Conservation (phyloP, 2,888 invertebrate species). For the Erebia aethiops region DNA sequence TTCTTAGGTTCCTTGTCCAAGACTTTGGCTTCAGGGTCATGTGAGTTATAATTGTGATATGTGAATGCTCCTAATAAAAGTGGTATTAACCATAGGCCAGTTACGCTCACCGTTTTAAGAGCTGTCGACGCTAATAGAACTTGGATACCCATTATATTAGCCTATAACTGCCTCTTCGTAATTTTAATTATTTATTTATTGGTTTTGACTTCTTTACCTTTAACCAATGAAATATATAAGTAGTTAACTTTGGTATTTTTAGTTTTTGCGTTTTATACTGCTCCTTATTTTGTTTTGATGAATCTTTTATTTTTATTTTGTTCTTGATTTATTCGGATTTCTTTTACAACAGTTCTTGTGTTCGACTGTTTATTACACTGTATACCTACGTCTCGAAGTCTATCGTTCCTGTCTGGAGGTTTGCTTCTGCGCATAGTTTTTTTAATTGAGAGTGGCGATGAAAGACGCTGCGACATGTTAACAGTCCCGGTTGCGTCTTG, state of each 20-base stretch:
- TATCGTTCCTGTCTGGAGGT: constrained; percentile 68
- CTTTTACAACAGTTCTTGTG: constrained; percentile 47
- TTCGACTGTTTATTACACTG: constrained; percentile 19
- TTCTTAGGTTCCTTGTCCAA: constrained; percentile 86
- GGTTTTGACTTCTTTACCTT: background rate
- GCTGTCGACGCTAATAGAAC: constrained; percentile 90
- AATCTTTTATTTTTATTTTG: background rate
- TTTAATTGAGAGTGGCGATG: constrained; percentile 50
- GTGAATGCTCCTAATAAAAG: constrained; percentile 91
- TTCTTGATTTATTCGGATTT: background rate
- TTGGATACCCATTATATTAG: constrained; percentile 87
- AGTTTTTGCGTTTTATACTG: background rate
- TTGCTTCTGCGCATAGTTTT: constrained; percentile 68
- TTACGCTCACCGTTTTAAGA: constrained; percentile 89
- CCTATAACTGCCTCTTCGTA: constrained; percentile 28
- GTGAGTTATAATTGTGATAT: constrained; percentile 90
- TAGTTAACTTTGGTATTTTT: background rate
- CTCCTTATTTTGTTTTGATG: background rate
- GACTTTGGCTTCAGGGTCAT: constrained; percentile 91
- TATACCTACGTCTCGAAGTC: constrained; percentile 32
- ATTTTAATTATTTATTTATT: constrained; percentile 49
- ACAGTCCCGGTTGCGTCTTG: constrained; percentile 42
- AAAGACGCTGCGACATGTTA: constrained; percentile 68
- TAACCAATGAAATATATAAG: background rate
- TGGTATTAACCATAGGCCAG: constrained; percentile 93